Base-by-base conservation (phyloP, 2,113 vertebrate species). In the Climacteris rufus region DNA sequence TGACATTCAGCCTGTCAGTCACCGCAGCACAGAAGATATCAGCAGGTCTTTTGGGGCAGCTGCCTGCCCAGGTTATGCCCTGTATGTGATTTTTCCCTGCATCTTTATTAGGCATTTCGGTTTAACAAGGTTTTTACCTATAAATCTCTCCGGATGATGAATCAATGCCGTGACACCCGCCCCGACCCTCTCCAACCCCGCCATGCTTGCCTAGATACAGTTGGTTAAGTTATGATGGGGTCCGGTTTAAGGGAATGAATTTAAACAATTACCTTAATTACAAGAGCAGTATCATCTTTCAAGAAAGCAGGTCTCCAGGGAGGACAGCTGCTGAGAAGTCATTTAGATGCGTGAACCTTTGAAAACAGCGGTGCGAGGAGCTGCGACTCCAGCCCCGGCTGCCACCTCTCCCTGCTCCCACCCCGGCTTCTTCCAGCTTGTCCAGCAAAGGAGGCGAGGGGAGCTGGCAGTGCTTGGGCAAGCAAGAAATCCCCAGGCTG, bases 211-310 rank as follows among this genome's bases (percentile, higher is more conserved):
- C 2, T 14, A 80, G 90, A 31, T 28, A n/a, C 15, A 59, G 28
- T 72, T 27, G 66, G 82, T 83, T 95, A 90, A 93, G 75, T 75
- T 86, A 80, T 65, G 82, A 69, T 45, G 52, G 64, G 63, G 49
- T 93, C 83, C 11, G 2, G 50, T 81, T 80, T 89, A 92, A 92
- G 71, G 60, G 68, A 93, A 83, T 90, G 54, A 92, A 95, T 95
- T 97, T 83, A 81, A 90, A 90, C 94, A 92, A 95, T 97, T 95
- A 93, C 80, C 83, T 95, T 95, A 94, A 97, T 94, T 96, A 94
- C 68, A 70, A 87, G 59, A 95, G 93, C 24, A 0, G 76, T 59
- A 54, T 90, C 93, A 90, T 94, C 92, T 95, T 95, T 97, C 93
- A 92, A 84, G 68, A 35, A 54, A 89, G 89, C 9, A 0, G 30